These are phyloP conservation scores for Girardinichthys multiradiatus DNA, from an alignment of 2,113 vertebrate species.

Conservation along the genomic window DNA sequence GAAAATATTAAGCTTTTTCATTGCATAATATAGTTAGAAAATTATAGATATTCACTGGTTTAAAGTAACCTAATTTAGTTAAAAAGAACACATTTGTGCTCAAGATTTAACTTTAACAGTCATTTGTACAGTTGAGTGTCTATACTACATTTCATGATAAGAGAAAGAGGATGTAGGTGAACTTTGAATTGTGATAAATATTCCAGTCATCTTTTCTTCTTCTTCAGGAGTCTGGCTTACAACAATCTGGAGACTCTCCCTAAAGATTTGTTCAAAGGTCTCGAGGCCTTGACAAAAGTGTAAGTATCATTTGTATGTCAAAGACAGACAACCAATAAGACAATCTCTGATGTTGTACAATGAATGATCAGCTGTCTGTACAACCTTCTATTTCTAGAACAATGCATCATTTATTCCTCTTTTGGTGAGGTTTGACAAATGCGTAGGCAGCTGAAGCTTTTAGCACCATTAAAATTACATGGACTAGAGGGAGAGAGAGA, in stretches of 20 bases:
- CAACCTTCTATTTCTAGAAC: constrained; percentile 55
- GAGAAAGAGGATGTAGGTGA: neutral
- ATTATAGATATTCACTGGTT: neutral
- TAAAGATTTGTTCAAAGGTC: constrained; percentile 97
- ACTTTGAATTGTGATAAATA: constrained; percentile 1
- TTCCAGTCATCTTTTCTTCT: constrained; percentile 1
- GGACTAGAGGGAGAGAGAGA: constrained; percentile 25
- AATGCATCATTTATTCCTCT: constrained; percentile 51
- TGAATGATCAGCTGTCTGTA: constrained; percentile 34
- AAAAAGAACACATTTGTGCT: neutral
- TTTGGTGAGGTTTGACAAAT: constrained; percentile 57
- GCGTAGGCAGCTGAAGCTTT: constrained; percentile 64
- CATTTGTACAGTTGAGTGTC: too few relatives aligned
- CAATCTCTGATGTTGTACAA: neutral
- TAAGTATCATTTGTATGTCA: constrained; percentile 77
- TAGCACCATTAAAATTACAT: constrained; percentile 69
- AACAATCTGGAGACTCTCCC: constrained; percentile 97
- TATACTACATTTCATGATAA: too few relatives aligned
- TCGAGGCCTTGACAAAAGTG: constrained; percentile 98
- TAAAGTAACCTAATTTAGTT: too few relatives aligned
- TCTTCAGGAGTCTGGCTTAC: constrained; percentile 93
- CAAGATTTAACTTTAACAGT: neutral
- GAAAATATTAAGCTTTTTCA: neutral
- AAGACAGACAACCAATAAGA: constrained; percentile 1
- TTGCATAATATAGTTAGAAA: neutral